Evolutionary conservation across 1,140 invertebrate genomes (phyloP).

Genomic region (Protaetia brevitarsis): DNA sequence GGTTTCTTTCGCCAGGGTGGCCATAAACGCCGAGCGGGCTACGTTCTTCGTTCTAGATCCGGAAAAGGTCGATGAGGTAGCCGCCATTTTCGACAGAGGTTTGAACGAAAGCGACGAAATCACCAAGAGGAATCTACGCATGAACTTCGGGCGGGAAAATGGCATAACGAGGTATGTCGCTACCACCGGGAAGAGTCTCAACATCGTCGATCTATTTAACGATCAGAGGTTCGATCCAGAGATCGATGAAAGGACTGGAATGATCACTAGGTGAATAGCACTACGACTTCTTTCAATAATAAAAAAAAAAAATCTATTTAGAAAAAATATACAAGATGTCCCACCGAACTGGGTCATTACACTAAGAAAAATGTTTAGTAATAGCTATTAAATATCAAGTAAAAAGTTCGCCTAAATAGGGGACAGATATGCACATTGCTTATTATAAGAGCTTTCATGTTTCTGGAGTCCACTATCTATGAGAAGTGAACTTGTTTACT

Average conservation of each 20-base stretch:
- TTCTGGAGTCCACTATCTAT: too few relatives aligned
- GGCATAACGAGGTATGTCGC: slow-evolving; percentile 49
- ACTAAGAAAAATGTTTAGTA: too few relatives aligned
- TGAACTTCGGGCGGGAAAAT: slow-evolving; percentile 48
- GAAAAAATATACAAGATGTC: too few relatives aligned
- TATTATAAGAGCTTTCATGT: too few relatives aligned
- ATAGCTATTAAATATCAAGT: too few relatives aligned
- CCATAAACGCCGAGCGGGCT: slow-evolving; percentile 50
- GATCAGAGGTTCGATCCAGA: slow-evolving; percentile 49
- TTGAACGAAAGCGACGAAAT: slow-evolving; percentile 40
- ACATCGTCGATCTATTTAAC: slow-evolving; percentile 49
- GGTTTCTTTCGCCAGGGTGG: slow-evolving; percentile 50
- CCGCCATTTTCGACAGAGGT: slow-evolving; percentile 54
- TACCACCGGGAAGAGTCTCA: slow-evolving; percentile 44
- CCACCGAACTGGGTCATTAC: too few relatives aligned
- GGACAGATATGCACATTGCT: too few relatives aligned
- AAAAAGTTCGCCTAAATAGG: too few relatives aligned
- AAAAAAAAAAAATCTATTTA: too few relatives aligned
- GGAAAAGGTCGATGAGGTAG: slow-evolving; percentile 44
- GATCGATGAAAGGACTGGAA: slow-evolving; percentile 48
- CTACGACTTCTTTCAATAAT: too few relatives aligned
- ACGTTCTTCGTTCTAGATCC: slow-evolving; percentile 51
- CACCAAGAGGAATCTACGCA: slow-evolving; percentile 47
- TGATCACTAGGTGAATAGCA: slow-evolving; percentile 51
- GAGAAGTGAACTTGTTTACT: too few relatives aligned